These are phyloP conservation scores for Tetragonula carbonaria DNA, from an alignment of 2,888 invertebrate genomes.

Conservation along the genomic window DNA sequence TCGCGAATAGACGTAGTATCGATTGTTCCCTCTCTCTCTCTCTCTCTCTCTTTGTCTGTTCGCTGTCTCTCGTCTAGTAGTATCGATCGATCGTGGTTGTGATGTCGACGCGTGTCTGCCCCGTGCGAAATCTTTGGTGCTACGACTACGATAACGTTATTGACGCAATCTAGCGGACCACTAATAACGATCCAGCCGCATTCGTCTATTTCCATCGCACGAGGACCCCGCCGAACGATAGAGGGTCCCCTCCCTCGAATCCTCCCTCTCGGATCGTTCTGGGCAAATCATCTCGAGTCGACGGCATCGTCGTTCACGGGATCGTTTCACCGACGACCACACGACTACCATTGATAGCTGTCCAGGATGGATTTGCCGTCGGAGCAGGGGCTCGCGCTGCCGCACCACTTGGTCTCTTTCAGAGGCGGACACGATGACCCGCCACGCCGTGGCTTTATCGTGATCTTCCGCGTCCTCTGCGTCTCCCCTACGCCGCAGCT, in stretches of 20 bases:
- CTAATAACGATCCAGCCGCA: constrained; percentile 44
- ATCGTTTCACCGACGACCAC: constrained; percentile 32
- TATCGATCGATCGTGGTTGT: constrained; percentile 12
- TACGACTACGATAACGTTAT: constrained; percentile 58
- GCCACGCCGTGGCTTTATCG: constrained; percentile 91
- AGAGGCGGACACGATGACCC: constrained; percentile 94
- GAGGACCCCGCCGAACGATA: neutral
- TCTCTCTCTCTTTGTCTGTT: neutral
- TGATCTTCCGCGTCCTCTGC: constrained; percentile 90
- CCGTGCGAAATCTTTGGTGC: constrained; percentile 49
- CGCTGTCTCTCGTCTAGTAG: too few relatives aligned
- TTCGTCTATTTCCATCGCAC: constrained; percentile 37
- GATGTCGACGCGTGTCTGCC: neutral
- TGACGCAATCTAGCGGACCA: constrained; percentile 44
- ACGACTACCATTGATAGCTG: constrained; percentile 76
- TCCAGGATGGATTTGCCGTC: constrained; percentile 72
- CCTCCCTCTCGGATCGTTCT: constrained; percentile 11
- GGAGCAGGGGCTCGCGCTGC: constrained; percentile 89
- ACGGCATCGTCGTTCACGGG: constrained; percentile 40
- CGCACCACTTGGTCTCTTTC: constrained; percentile 95
- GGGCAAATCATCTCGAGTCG: constrained; percentile 14
- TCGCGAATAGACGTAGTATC: too few relatives aligned
- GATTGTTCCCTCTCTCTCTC: neutral
- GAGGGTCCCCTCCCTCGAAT: neutral
- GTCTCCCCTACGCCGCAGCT: constrained; percentile 96